Evolutionary conservation across 2,113 vertebrate genomes (phyloP).

Genomic region (Oreocharis arfaki): DNA sequence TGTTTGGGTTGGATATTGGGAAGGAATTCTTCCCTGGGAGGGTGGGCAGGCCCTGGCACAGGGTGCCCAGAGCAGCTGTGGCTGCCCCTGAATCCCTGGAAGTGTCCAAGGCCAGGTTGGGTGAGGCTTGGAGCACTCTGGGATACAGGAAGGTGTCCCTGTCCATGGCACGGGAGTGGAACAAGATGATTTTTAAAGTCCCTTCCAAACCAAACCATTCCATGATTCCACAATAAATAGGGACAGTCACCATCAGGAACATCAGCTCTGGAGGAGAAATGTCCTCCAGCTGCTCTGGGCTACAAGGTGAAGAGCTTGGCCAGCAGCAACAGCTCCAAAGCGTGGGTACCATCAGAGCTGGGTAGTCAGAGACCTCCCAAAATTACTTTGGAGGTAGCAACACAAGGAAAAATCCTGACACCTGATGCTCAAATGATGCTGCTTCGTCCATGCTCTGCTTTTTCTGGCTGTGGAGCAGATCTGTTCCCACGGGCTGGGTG

Average conservation of each 20-base stretch:
- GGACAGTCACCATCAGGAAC: neutral
- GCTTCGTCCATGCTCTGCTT: neutral
- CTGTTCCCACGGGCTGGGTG: neutral
- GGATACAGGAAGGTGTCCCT: neutral
- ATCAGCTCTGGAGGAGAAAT: neutral
- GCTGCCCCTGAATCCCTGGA: neutral
- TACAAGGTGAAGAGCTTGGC: neutral
- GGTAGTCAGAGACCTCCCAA: neutral
- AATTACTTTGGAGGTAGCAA: neutral
- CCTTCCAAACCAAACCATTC: neutral
- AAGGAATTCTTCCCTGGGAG: neutral
- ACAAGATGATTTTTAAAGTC: rapidly evolving
- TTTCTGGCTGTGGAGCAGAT: neutral
- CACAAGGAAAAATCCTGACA: neutral
- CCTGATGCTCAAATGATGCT: neutral
- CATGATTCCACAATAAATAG: neutral
- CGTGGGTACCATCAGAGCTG: neutral
- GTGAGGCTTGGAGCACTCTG: rapidly evolving
- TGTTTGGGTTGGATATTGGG: neutral
- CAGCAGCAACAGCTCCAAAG: neutral
- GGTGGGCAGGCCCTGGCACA: neutral
- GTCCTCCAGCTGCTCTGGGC: neutral
- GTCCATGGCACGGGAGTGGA: neutral
- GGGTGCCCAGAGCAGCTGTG: neutral
- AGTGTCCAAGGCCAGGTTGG: neutral